A percentile compares a stretch with the other conserved stretches of the same genome.
Evolutionary conservation across 2,888 invertebrate genomes (phyloP).

Genomic region (Mystacides longicornis): DNA sequence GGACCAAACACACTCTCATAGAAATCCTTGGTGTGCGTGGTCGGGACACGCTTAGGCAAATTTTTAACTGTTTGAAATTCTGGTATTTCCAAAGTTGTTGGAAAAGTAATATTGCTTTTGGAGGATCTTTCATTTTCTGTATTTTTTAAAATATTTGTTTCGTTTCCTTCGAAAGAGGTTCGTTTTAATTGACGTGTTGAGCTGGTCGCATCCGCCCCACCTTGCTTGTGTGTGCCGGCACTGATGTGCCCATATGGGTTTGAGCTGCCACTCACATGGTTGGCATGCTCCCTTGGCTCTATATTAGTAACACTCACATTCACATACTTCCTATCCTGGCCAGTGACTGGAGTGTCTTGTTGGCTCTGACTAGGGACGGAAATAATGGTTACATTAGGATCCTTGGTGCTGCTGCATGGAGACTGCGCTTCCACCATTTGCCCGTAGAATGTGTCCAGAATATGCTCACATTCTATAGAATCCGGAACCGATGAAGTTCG

Average conservation of each 20-base stretch:
- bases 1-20: constrained; percentile 25
- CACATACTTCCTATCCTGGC: not conserved
- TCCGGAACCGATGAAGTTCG: constrained; percentile 34
- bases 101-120: too few species aligned
- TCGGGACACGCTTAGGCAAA: not conserved
- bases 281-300: constrained; percentile 17
- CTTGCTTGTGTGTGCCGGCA: constrained; percentile 36
- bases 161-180: too few species aligned
- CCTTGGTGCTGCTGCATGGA: not conserved
- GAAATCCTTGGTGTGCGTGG: constrained; percentile 7
- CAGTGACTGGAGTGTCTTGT: not conserved
- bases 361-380: constrained; percentile 17
- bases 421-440: constrained; percentile 8
- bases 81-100: not conserved
- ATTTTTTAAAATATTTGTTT: too few species aligned
- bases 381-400: constrained; percentile 26
- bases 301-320: not conserved
- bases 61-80: not conserved
- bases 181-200: not conserved
- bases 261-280: constrained; percentile 22
- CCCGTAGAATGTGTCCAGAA: constrained; percentile 17
- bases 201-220: not conserved
- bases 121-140: too few species aligned
- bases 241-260: constrained; percentile 44
- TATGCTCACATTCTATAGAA: constrained; percentile 17